Base-by-base conservation (phyloP, 1,140 invertebrate species). In the Sweltsa coloradensis region DNA sequence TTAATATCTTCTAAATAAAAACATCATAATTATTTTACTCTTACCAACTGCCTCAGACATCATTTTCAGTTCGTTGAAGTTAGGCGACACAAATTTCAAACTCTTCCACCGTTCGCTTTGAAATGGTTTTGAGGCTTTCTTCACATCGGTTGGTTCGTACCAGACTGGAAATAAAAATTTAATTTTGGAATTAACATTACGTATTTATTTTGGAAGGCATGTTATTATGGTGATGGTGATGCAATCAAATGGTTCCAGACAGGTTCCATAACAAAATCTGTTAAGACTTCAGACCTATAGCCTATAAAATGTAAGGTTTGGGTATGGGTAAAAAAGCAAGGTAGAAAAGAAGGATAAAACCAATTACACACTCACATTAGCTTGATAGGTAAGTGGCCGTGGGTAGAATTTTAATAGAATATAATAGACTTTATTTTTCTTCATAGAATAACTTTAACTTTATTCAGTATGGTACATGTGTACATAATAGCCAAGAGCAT, bases 141-240 rank as follows among this genome's bases (percentile, higher is more conserved):
- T 60, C 26, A 75, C 58, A 54, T 83, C 79, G 3, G 81, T 82
- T 18, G 80, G 79, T 57, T 83, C 80, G 61, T 73, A 83, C 62
- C 78, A 79, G 2, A 81, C 78, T 81, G 61, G 3, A 67, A 67
- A 53, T 54, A 46, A 58, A 55, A 55, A 2, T 9, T 9, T 9
- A 9, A 31, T 14, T 31, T 9, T 31, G 9, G 11, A 43, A 22
- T 43, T 22, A 16, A 39, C 5, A 43, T 25, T 13, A 5, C 9
- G 29, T 18, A 24, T 13, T 7, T 43, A 43, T 24, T 14, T 22
- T n/a, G 14, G 18, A 13, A 13, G 14, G 0, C 23, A 13, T 34
- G 13, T 13, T 3, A 25, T 22, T 43, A 18, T 24, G 4, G 0
- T 24, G 5, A 13, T 5, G 18, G 25, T 22, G 23, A 14, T 1